phyloP scores from a whole-genome alignment of 2,113 vertebrate genomes.

The Acanthochromis polyacanthus region DNA sequence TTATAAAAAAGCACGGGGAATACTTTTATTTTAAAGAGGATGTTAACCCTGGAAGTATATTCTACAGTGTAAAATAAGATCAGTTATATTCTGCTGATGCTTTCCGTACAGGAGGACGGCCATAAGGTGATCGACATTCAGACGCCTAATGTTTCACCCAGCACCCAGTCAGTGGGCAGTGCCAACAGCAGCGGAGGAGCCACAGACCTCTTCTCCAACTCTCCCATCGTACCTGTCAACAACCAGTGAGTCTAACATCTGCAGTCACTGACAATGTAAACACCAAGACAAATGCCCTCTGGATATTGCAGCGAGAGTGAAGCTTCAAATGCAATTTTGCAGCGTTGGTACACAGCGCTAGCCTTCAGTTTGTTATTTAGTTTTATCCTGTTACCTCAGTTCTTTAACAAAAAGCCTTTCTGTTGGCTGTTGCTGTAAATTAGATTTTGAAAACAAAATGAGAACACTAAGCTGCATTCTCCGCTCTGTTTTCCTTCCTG shows the following conservation, averaged over 20 bases:
- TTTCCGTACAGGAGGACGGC: conserved; percentile 86
- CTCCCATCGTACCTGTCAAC: conserved; percentile 85
- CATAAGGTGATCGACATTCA: conserved; percentile 90
- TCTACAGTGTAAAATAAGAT: not conserved
- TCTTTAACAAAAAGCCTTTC: conserved; percentile 10
- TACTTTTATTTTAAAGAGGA: not conserved
- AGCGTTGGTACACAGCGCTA: no score
- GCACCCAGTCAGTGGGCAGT: conserved; percentile 91
- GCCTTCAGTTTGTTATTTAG: no score
- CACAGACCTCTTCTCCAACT: conserved; percentile 89
- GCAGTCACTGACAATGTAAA: not conserved
- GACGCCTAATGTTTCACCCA: conserved; percentile 90
- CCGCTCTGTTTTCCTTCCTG: conserved; percentile 7
- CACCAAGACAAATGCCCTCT: not conserved
- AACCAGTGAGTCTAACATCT: conserved; percentile 85
- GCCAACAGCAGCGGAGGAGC: conserved; percentile 86
- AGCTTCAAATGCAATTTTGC: no score
- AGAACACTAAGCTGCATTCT: conserved; percentile 13
- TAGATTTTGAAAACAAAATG: conserved; percentile 21
- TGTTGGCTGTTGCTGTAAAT: conserved; percentile 15
- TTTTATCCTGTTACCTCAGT: not conserved
- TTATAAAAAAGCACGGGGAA: not conserved
- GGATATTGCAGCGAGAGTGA: not conserved
- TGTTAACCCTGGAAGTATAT: not conserved
- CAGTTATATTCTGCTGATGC: not conserved